Conservation (phyloP, 2,113 vertebrate species). For the Trematomus loennbergii region DNA sequence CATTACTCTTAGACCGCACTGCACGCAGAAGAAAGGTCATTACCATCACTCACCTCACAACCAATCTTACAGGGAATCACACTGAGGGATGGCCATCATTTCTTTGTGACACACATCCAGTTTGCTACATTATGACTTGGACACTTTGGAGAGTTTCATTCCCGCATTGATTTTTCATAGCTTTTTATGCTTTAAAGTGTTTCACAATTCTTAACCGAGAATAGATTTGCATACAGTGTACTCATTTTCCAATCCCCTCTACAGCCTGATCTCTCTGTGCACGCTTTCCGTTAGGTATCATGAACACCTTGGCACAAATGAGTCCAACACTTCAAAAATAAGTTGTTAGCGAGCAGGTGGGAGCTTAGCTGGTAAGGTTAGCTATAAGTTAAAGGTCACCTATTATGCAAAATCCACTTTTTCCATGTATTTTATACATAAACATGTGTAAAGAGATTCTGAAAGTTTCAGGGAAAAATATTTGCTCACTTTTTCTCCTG, state of each 20-base stretch:
- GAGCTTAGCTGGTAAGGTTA: not conserved
- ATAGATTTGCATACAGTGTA: not conserved
- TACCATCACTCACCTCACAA: constrained; percentile 75
- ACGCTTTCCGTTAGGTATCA: not conserved
- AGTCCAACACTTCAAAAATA: not conserved
- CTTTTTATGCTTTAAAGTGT: constrained; percentile 3
- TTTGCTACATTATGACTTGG: constrained; percentile 25
- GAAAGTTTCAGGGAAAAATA: too few species aligned
- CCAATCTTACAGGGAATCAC: constrained; percentile 60
- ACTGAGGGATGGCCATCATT: constrained; percentile 63
- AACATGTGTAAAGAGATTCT: too few species aligned
- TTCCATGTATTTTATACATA: too few species aligned
- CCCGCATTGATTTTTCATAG: not conserved
- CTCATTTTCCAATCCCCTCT: not conserved
- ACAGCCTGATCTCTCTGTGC: too few species aligned
- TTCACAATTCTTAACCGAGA: not conserved
- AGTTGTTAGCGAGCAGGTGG: not conserved
- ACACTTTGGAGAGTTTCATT: constrained; percentile 16
- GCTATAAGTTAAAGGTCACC: not conserved
- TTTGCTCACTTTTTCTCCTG: too few species aligned
- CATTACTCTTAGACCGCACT: constrained; percentile 66
- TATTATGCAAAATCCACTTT: too few species aligned
- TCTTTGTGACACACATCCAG: constrained; percentile 44
- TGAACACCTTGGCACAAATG: not conserved
- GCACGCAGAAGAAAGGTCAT: constrained; percentile 75